Evolutionary conservation across 1,140 invertebrate genomes (phyloP).

Genomic region (Nixonia krombeini): DNA sequence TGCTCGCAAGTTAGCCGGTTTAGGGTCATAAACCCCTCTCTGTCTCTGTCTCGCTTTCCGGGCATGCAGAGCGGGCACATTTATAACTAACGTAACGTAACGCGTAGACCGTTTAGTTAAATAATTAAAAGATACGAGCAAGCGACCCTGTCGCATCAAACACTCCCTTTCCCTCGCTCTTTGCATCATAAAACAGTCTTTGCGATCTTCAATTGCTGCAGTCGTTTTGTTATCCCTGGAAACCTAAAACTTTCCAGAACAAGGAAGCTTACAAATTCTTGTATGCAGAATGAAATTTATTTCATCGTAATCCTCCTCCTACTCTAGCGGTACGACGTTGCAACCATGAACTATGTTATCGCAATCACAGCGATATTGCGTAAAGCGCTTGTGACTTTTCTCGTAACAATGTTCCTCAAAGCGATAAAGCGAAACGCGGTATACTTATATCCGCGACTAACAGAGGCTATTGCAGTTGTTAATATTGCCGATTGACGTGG

Average conservation of each 20-base stretch:
- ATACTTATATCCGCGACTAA: too few relatives aligned
- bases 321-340: too few relatives aligned
- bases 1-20: constrained; percentile 65
- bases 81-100: constrained; percentile 66
- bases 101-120: constrained; percentile 63
- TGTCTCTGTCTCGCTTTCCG: constrained; percentile 40
- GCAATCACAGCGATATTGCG: too few relatives aligned
- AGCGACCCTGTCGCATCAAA: constrained; percentile 44
- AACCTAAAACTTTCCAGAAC: too few relatives aligned
- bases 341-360: too few relatives aligned
- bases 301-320: too few relatives aligned
- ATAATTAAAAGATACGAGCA: constrained; percentile 70
- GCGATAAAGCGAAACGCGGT: too few relatives aligned
- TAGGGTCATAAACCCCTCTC: constrained; percentile 63
- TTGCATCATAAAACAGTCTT: constrained; percentile 32
- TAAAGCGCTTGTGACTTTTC: too few relatives aligned
- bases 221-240: constrained; percentile 34
- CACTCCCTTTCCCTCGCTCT: constrained; percentile 28
- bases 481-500: constrained; percentile 66
- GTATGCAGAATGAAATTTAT: too few relatives aligned
- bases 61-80: constrained; percentile 60
- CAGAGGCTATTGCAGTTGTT: constrained; percentile 66
- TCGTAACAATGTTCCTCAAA: too few relatives aligned
- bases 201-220: constrained; percentile 30
- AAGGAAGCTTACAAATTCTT: too few relatives aligned